Evolutionary conservation across 1,140 invertebrate species (phyloP).

Genomic region (Pristionchus pacificus): DNA sequence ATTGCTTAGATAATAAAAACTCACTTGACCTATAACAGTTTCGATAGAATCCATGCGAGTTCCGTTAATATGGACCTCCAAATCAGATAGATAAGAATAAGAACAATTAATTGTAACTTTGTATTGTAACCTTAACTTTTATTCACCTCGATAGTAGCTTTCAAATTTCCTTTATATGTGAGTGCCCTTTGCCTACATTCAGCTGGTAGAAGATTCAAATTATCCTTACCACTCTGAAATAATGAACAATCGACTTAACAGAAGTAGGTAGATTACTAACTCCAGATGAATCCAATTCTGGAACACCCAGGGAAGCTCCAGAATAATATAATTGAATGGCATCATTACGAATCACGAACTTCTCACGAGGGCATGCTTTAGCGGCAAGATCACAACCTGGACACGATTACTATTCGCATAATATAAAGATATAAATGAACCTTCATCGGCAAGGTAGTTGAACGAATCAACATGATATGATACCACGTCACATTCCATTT

Average conservation of each 20-base stretch:
- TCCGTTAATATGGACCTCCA: slow-evolving; percentile 39
- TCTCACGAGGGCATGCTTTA: slow-evolving; percentile 46
- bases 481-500: slow-evolving; percentile 56
- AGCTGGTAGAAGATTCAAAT: slow-evolving; percentile 33
- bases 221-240: slow-evolving; percentile 5
- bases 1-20: neutral
- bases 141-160: slow-evolving; percentile 37
- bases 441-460: slow-evolving; percentile 42
- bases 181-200: slow-evolving; percentile 54
- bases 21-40: slow-evolving; percentile 37
- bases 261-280: slow-evolving; percentile 3
- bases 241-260: neutral
- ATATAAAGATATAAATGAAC: neutral
- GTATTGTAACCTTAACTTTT: slow-evolving; percentile 4
- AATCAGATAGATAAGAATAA: neutral
- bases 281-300: slow-evolving; percentile 24
- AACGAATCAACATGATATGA: slow-evolving; percentile 55
- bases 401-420: neutral
- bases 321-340: slow-evolving; percentile 49
- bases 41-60: slow-evolving; percentile 41
- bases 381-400: slow-evolving; percentile 48
- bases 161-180: slow-evolving; percentile 49
- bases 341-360: slow-evolving; percentile 45
- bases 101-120: neutral
- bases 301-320: slow-evolving; percentile 32